phyloP scores from a whole-genome alignment of 2,797 vertebrate species.

The Hydrocynus forskahlii region DNA sequence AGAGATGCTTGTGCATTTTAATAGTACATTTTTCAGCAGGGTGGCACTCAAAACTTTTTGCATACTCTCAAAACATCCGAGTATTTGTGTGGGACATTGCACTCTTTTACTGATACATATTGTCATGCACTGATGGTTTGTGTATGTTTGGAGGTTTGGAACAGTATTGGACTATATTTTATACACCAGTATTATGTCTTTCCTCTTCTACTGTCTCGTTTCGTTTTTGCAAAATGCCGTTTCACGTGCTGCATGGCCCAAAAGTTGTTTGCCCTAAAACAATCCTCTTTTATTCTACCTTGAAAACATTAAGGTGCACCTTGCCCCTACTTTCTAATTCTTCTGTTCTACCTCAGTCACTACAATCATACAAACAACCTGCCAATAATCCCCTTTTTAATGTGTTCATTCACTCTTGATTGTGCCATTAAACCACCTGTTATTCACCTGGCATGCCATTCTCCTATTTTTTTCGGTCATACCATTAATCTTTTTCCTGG shows the following conservation, averaged over 20 bases:
- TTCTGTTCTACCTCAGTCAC: not conserved
- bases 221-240: not conserved
- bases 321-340: not conserved
- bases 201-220: not conserved
- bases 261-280: not conserved
- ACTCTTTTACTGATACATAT: not conserved
- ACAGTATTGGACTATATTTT: not conserved
- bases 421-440: constrained; percentile 13
- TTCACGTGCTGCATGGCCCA: not conserved
- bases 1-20: not conserved
- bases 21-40: not conserved
- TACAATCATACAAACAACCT: not conserved
- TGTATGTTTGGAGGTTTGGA: too few species aligned
- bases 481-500: constrained; percentile 43
- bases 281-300: not conserved
- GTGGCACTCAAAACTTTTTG: too few species aligned
- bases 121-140: not conserved
- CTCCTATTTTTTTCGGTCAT: not conserved
- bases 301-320: not conserved
- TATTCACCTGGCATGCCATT: constrained; percentile 28
- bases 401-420: constrained; percentile 10
- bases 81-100: not conserved
- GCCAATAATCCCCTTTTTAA: not conserved
- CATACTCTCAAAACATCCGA: not conserved
- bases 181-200: not conserved